phyloP scores from a whole-genome alignment of 2,797 vertebrate species.

The Galaxias olidus region DNA sequence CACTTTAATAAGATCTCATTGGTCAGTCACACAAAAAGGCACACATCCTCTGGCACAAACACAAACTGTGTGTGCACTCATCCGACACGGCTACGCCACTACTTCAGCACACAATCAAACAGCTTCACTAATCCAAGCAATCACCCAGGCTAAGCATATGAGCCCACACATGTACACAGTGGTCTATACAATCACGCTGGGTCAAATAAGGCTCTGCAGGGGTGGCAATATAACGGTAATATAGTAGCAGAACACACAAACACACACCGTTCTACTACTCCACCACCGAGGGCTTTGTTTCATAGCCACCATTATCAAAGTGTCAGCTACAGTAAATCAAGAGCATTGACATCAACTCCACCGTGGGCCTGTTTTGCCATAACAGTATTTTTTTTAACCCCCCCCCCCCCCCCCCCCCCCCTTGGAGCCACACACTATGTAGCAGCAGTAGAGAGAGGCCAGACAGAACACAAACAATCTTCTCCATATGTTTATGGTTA shows the following conservation, averaged over 20 bases:
- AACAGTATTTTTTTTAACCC: neutral
- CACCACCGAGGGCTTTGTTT: neutral
- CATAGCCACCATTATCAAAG: neutral
- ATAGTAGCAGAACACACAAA: neutral
- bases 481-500: neutral
- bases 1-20: neutral
- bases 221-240: neutral
- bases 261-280: neutral
- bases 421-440: constrained; percentile 1
- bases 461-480: neutral
- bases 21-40: neutral
- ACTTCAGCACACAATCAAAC: neutral
- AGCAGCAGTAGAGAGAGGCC: constrained; percentile 8
- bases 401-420: neutral
- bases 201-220: neutral
- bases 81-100: no score
- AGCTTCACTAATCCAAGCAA: neutral
- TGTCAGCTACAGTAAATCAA: constrained; percentile 12
- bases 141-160: constrained; percentile 5
- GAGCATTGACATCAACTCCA: constrained; percentile 4
- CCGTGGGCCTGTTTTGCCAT: neutral
- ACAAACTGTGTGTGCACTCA: no score
- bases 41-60: neutral
- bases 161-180: constrained; percentile 20
- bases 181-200: neutral